These are phyloP conservation scores for Apostichopus leukothele DNA, from an alignment of 53 echinoderm and acorn worm genomes.

Conservation along the genomic window DNA sequence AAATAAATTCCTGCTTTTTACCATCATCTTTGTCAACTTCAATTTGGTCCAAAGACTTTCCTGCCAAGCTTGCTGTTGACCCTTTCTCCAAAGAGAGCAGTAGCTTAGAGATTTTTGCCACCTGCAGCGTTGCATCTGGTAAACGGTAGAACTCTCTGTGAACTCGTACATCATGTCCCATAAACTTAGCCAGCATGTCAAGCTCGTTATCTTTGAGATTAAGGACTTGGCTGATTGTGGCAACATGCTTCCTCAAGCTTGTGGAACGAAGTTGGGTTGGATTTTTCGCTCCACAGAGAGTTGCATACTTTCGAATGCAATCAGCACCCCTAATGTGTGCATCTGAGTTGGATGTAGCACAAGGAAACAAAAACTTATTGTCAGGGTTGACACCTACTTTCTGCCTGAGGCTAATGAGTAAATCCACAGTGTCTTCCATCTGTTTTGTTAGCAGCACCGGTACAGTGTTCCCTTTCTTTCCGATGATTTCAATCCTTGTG, in stretches of 20 bases:
- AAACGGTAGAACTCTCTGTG: constrained; percentile 73
- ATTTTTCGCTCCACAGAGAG: constrained; percentile 56
- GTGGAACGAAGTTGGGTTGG: constrained; percentile 62
- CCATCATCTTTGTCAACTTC: constrained; percentile 54
- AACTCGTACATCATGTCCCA: constrained; percentile 70
- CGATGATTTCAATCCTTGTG: constrained; percentile 51
- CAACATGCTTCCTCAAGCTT: constrained; percentile 57
- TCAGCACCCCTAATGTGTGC: constrained; percentile 41
- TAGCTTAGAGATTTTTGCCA: constrained; percentile 74
- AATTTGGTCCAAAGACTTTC: constrained; percentile 62
- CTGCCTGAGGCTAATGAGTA: neutral
- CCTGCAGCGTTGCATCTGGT: constrained; percentile 65
- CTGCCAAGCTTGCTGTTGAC: constrained; percentile 48
- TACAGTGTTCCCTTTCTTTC: constrained; percentile 56
- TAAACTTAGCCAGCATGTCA: constrained; percentile 64
- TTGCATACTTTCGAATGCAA: constrained; percentile 38
- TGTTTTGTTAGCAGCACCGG: constrained; percentile 53
- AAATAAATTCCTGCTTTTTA: neutral
- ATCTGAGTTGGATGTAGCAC: constrained; percentile 20
- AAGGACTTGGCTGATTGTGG: constrained; percentile 68
- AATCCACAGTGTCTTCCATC: constrained; percentile 41
- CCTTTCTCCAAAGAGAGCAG: constrained; percentile 61
- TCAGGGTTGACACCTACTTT: constrained; percentile 30
- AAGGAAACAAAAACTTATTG: constrained; percentile 48
- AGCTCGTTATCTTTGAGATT: constrained; percentile 73